Conservation (phyloP, 2,113 vertebrate species). For the Corynorhinus townsendii region DNA sequence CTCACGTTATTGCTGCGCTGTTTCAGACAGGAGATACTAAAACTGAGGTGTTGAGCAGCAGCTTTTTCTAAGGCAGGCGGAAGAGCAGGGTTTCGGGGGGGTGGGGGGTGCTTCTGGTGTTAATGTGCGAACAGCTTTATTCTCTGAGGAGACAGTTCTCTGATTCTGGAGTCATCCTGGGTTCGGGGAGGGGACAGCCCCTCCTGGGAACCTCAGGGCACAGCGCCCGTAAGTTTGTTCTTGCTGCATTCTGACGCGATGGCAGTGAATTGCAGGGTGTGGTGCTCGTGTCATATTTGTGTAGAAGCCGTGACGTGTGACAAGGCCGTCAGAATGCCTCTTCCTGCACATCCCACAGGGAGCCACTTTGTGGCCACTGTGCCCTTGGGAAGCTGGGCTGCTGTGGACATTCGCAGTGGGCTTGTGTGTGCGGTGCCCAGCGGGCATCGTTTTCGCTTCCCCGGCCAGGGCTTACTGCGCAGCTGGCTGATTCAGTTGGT, state of each 20-base stretch:
- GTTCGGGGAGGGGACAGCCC: neutral
- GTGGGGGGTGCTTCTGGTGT: neutral
- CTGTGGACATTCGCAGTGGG: rapidly evolving
- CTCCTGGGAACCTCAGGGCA: neutral
- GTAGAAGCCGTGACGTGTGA: neutral
- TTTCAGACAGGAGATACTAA: neutral
- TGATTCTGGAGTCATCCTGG: neutral
- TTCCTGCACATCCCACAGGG: neutral
- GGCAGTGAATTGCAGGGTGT: neutral
- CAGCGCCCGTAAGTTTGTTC: neutral
- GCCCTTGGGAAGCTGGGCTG: neutral
- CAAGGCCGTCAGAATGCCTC: neutral
- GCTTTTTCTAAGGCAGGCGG: neutral
- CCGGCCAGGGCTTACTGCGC: neutral
- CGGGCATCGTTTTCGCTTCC: neutral
- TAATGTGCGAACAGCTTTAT: neutral
- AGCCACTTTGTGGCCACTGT: neutral
- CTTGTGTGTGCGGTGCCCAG: rapidly evolving
- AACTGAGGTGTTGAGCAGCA: neutral
- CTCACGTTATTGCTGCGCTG: neutral
- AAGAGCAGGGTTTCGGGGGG: neutral
- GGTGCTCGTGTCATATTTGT: neutral
- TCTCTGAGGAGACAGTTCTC: neutral
- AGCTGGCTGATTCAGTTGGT: neutral
- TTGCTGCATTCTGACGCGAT: neutral